phyloP scores from a whole-genome alignment of 2,888 invertebrate species.

The Pinctada fucata region DNA sequence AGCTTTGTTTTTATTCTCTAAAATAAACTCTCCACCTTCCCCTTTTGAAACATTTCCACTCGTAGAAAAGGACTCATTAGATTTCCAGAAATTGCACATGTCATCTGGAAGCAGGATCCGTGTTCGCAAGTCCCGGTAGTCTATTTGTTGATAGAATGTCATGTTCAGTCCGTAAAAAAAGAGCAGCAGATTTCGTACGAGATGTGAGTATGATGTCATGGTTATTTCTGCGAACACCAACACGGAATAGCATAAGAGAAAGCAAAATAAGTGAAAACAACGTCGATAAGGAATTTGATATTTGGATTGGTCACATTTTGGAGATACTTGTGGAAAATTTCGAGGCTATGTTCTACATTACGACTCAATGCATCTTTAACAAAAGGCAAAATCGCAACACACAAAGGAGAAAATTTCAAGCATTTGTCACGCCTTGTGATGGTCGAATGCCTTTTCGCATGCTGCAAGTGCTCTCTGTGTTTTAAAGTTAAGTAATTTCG shows the following conservation, averaged over 20 bases:
- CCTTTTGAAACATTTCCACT: constrained; percentile 27
- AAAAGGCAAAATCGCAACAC: too few relatives aligned
- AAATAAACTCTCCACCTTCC: constrained; percentile 35
- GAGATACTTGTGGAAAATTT: too few relatives aligned
- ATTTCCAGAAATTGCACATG: too few relatives aligned
- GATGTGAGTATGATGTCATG: constrained; percentile 10
- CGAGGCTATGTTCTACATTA: constrained; percentile 6
- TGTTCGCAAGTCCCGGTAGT: too few relatives aligned
- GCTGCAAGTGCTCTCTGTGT: too few relatives aligned
- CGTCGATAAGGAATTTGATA: too few relatives aligned
- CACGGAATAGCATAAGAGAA: constrained; percentile 31
- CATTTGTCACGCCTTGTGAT: constrained; percentile 38
- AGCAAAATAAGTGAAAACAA: constrained; percentile 29
- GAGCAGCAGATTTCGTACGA: constrained; percentile 10
- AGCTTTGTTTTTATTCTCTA: constrained; percentile 25
- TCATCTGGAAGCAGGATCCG: too few relatives aligned
- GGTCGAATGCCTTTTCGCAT: too few relatives aligned
- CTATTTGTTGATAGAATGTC: constrained; percentile 25
- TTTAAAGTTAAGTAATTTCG: too few relatives aligned
- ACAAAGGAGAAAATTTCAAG: constrained; percentile 20
- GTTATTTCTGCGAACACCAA: constrained; percentile 35
- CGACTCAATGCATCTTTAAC: too few relatives aligned
- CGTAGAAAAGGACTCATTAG: constrained; percentile 17
- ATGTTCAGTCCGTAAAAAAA: constrained; percentile 30
- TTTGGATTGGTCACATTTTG: too few relatives aligned